Evolutionary conservation across 2,797 vertebrate species (phyloP), one percentile per base, ranked within the genome.

Genomic region (Pteropus rufus): DNA sequence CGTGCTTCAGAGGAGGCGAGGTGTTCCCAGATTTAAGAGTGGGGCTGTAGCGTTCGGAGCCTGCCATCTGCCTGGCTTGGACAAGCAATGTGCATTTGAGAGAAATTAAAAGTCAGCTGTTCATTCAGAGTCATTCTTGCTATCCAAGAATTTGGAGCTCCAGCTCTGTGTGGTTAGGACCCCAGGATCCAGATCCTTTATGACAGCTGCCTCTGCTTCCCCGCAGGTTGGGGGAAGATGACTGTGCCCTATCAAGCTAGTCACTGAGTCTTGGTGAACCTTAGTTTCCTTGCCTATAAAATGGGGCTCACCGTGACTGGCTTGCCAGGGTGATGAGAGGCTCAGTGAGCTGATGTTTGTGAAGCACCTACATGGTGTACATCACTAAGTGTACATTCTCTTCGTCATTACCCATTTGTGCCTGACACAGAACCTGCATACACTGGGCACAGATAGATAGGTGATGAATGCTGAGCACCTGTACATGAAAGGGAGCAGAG

Each of bases 321-420:
- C 54, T 77, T 10, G 1, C 39, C 19, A 49, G n/a, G 36, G 24
- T 41, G 26, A 5, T 16, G 5, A 31, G 58, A 70, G 34, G 39
- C 80, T 52, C 29, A 24, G 60, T 4, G 49, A 67, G 29, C 29
- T 36, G 54, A 21, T 31, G 86, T 8, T 12, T 39, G 18, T 39
- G 58, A 69, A 23, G 41, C 7, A n/a, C 39, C 34, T 14, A 24
- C 10, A 0, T 4, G 24, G 80, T 18, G 23, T 29, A 29, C 15
- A 3, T 18, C n/a, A 1, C 29, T 19, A 2, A 34, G 21, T 3
- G 1, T 10, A 11, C 0, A 0, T 44, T 24, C 41, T 36, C 34
- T 49, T 81, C 46, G n/a, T 39, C 69, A 10, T 41, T 16, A 5
- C 82, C 65, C 73, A 0, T 0, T 3, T 16, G 60, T 24, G 46